Conservation (phyloP, 2,113 vertebrate species). For the Ptyas mucosa region DNA sequence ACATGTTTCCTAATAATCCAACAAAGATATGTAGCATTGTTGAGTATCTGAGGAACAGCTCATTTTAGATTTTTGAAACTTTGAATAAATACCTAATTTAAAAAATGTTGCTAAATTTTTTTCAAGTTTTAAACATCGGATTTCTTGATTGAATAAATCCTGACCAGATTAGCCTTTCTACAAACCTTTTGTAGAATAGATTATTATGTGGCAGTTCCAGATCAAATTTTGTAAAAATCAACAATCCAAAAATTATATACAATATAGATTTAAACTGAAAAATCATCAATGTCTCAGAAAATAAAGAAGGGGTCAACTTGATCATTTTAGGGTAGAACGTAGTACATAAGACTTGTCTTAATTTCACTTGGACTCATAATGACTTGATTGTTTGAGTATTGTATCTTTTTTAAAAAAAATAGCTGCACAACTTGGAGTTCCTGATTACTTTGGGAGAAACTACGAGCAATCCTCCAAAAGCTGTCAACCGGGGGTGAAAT, state of each 20-base stretch:
- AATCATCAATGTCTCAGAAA: background rate
- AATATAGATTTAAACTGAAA: background rate
- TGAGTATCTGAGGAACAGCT: background rate
- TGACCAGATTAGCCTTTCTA: background rate
- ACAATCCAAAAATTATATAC: background rate
- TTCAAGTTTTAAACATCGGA: background rate
- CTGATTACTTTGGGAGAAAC: background rate
- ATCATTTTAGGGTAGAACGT: background rate
- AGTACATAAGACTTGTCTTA: background rate
- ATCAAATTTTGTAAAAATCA: background rate
- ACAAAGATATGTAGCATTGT: background rate
- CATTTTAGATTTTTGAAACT: background rate
- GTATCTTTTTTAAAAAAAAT: too few species aligned
- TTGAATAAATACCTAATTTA: background rate
- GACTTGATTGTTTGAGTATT: background rate
- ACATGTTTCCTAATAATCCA: constrained; percentile 11
- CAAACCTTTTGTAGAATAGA: background rate
- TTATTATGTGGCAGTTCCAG: background rate
- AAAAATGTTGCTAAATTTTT: background rate
- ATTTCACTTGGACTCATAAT: background rate
- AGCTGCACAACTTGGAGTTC: background rate
- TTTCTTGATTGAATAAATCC: background rate
- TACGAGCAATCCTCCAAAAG: background rate
- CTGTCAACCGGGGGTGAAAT: background rate
- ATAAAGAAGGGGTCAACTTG: background rate